Evolutionary conservation across 2,113 vertebrate species (phyloP).

Genomic region (Equus quagga): DNA sequence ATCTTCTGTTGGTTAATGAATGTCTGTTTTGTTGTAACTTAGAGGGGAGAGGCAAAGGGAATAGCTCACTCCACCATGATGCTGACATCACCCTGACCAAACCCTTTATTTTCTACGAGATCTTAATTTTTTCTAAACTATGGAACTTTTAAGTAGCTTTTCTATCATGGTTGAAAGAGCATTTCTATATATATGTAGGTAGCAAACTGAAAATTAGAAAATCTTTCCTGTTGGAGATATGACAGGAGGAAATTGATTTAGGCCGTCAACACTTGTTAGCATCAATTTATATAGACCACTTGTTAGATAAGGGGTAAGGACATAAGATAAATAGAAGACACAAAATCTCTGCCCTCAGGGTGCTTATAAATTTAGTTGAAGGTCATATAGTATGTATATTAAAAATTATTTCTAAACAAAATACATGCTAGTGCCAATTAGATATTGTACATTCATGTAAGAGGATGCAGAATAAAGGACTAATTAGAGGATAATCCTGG

Average conservation of each 20-base stretch:
- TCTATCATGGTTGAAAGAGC: neutral
- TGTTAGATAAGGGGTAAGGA: neutral
- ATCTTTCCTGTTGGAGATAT: neutral
- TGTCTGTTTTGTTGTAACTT: too few relatives aligned
- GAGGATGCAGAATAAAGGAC: conserved; percentile 1
- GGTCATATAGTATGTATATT: neutral
- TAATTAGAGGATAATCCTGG: neutral
- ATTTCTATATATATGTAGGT: neutral
- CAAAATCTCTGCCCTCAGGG: neutral
- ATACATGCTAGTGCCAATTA: neutral
- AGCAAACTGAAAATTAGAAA: conserved; percentile 8
- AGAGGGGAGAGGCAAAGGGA: too few relatives aligned
- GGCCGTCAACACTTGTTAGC: neutral
- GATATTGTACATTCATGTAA: neutral
- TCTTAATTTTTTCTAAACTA: neutral
- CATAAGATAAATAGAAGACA: neutral
- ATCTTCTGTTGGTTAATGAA: too few relatives aligned
- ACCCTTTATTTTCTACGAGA: neutral
- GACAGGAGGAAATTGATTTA: neutral
- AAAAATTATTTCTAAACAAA: conserved; percentile 26
- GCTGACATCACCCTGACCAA: neutral
- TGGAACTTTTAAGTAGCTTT: neutral
- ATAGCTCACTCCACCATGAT: too few relatives aligned
- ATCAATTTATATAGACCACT: neutral
- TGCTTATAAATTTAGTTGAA: neutral